Conservation (phyloP, 2,888 invertebrate species). For the Stenodera caucasica region DNA sequence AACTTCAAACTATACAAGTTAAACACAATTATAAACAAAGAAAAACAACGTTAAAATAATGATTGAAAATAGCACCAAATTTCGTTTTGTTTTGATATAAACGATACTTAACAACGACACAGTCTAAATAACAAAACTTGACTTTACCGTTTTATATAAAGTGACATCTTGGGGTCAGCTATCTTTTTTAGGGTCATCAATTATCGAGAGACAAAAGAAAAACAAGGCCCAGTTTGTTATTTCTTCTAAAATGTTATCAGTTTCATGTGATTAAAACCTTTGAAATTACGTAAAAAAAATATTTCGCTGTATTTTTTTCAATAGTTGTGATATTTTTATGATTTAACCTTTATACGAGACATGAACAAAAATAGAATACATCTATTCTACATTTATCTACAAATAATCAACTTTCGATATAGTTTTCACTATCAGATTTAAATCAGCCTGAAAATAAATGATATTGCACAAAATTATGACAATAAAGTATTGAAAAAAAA, state of each 20-base stretch:
- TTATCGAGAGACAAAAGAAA: conserved; percentile 42
- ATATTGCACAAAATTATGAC: neutral
- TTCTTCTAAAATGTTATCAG: conserved; percentile 29
- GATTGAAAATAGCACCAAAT: neutral
- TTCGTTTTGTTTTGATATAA: neutral
- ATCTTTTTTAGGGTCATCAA: conserved; percentile 45
- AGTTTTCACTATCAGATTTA: neutral
- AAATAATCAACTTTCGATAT: neutral
- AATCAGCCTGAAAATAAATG: neutral
- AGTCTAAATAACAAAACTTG: conserved; percentile 14
- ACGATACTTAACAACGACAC: neutral
- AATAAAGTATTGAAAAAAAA: neutral
- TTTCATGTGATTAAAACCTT: conserved; percentile 38
- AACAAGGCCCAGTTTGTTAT: conserved; percentile 41
- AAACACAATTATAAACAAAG: conserved; percentile 7
- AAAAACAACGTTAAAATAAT: neutral
- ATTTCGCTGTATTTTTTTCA: neutral
- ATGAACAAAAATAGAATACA: neutral
- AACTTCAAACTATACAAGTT: neutral
- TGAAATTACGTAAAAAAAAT: conserved; percentile 27
- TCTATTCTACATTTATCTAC: neutral
- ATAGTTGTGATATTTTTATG: neutral
- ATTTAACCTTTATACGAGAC: neutral
- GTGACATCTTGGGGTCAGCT: conserved; percentile 43
- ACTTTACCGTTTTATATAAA: conserved; percentile 45